These are phyloP conservation scores for Drosophila nannoptera DNA, from an alignment of 1,140 invertebrate genomes.

Conservation along the genomic window DNA sequence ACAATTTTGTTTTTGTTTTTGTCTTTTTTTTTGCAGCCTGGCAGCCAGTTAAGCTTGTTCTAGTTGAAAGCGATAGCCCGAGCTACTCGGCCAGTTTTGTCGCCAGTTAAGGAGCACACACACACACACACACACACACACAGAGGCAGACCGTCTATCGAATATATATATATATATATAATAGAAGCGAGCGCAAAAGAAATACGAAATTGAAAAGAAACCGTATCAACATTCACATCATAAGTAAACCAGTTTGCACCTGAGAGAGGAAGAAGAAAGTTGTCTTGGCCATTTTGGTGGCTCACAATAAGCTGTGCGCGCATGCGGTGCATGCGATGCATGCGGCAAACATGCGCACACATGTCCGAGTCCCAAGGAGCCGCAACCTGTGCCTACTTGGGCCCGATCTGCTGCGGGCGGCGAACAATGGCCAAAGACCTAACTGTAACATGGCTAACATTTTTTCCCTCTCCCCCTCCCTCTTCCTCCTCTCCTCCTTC, in stretches of 20 bases:
- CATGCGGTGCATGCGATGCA: conserved; percentile 32
- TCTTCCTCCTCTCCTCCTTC: conserved; percentile 28
- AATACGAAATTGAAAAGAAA: conserved; percentile 64
- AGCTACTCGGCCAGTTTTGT: conserved; percentile 47
- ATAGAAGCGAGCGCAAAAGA: conserved; percentile 61
- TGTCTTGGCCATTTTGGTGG: conserved; percentile 76
- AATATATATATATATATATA: conserved; percentile 32
- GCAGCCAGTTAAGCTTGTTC: conserved; percentile 71
- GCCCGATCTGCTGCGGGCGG: conserved; percentile 28
- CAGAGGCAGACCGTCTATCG: conserved; percentile 33
- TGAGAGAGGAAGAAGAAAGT: conserved; percentile 78
- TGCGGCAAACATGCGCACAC: conserved; percentile 19
- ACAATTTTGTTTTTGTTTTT: conserved; percentile 39
- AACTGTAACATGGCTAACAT: conserved; percentile 65
- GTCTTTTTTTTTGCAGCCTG: conserved; percentile 10
- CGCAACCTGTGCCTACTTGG: conserved; percentile 10
- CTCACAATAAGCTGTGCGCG: conserved; percentile 31
- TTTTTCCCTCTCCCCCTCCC: conserved; percentile 10
- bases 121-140: background rate
- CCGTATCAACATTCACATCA: conserved; percentile 78
- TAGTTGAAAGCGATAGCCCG: conserved; percentile 73
- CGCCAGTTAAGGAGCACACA: conserved; percentile 23
- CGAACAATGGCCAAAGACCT: conserved; percentile 58
- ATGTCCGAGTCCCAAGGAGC: conserved; percentile 56
- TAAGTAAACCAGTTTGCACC: conserved; percentile 78